phyloP scores from a whole-genome alignment of 2,888 invertebrate genomes.

The Salticus scenicus region DNA sequence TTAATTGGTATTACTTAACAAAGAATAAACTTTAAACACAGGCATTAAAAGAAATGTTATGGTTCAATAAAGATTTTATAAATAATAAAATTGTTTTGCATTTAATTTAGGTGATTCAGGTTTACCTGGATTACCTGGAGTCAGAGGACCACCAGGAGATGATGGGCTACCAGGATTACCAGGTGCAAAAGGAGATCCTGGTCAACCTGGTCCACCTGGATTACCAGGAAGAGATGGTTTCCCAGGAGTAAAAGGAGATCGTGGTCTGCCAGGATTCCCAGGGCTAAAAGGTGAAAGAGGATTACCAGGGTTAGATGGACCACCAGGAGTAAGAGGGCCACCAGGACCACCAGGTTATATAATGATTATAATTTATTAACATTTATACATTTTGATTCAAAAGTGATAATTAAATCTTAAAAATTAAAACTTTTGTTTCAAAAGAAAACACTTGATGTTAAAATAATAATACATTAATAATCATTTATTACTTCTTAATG shows the following conservation, averaged over 20 bases:
- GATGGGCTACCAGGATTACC: constrained; percentile 70
- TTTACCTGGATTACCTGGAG: constrained; percentile 71
- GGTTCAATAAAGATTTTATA: no score
- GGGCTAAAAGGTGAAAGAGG: constrained; percentile 91
- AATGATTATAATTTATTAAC: no score
- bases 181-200: constrained; percentile 79
- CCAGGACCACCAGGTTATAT: constrained; percentile 78
- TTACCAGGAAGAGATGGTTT: constrained; percentile 79
- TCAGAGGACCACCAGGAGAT: constrained; percentile 70
- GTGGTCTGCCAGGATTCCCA: constrained; percentile 78
- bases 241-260: constrained; percentile 65
- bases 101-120: constrained; percentile 69
- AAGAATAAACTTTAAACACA: no score
- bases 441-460: no score
- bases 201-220: constrained; percentile 84
- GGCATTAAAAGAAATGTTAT: no score
- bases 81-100: background rate
- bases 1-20: no score
- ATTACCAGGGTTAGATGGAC: constrained; percentile 87
- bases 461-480: no score
- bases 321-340: constrained; percentile 88
- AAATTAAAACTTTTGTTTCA: no score
- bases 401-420: no score
- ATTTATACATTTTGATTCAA: background rate
- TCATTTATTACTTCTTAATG: no score